Evolutionary conservation across 2,888 invertebrate species (phyloP).

Genomic region (Eubasilissa splendida): DNA sequence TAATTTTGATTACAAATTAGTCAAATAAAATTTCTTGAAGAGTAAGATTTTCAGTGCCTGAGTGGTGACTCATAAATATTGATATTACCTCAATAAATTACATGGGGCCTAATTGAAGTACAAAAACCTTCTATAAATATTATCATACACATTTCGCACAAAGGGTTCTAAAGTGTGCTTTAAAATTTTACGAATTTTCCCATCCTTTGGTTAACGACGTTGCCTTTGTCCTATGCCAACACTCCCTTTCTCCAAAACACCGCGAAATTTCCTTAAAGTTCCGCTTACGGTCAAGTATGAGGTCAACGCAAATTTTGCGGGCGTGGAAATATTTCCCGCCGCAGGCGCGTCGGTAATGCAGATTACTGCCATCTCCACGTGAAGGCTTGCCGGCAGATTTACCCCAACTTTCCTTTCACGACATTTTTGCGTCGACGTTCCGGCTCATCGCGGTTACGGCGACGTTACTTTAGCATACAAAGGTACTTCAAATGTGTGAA

Average conservation of each 20-base stretch:
- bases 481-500: slow-evolving; percentile 29
- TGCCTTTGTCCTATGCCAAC: slow-evolving; percentile 31
- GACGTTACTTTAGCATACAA: slow-evolving; percentile 24
- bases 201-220: slow-evolving; percentile 25
- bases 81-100: slow-evolving; percentile 14
- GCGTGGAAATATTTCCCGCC: slow-evolving; percentile 6
- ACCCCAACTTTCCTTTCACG: slow-evolving; percentile 18
- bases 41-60: too few species aligned
- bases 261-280: slow-evolving; percentile 35
- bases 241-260: slow-evolving; percentile 31
- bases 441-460: slow-evolving; percentile 10
- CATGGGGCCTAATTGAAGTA: slow-evolving; percentile 1
- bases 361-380: slow-evolving; percentile 13
- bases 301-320: slow-evolving; percentile 36
- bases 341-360: slow-evolving; percentile 30
- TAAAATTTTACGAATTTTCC: slow-evolving; percentile 27
- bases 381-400: slow-evolving; percentile 5
- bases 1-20: too few species aligned
- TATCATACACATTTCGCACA: slow-evolving; percentile 4
- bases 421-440: slow-evolving; percentile 18
- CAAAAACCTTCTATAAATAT: slow-evolving; percentile 22
- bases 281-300: slow-evolving; percentile 22
- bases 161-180: slow-evolving; percentile 14
- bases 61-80: too few species aligned
- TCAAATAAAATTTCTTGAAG: too few species aligned